A percentile compares a stretch with the other conserved stretches of the same genome.
These are phyloP conservation scores for Rhopalosiphum maidis DNA, from an alignment of 1,140 invertebrate species.

Conservation along the genomic window DNA sequence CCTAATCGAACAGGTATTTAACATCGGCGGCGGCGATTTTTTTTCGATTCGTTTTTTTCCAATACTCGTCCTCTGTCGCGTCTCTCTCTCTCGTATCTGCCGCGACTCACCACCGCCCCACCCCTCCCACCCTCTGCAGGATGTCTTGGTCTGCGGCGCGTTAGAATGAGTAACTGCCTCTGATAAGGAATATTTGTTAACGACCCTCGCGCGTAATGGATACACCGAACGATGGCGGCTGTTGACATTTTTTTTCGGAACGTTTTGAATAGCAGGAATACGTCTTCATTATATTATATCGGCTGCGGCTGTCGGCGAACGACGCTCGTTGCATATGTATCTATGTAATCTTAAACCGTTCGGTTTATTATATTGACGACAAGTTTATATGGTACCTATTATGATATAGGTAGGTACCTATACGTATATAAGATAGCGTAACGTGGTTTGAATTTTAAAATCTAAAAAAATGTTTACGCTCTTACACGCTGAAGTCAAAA, in stretches of 20 bases:
- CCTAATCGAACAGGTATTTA: conserved; percentile 46
- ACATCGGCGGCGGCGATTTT: conserved; percentile 1
- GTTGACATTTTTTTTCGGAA: conserved; percentile 16
- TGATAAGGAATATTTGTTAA: conserved; percentile 35
- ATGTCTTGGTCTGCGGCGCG: background rate
- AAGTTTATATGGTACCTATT: background rate
- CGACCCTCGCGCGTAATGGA: conserved; percentile 15
- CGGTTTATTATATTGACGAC: background rate
- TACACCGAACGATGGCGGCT: background rate
- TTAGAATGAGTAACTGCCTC: conserved; percentile 42
- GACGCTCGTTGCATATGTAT: background rate
- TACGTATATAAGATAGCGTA: background rate
- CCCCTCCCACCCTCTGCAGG: too few species aligned
- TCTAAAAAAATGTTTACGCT: background rate
- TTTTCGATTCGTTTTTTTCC: background rate
- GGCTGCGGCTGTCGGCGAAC: background rate
- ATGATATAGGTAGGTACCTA: background rate
- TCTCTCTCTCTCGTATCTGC: background rate
- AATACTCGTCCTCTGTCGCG: background rate
- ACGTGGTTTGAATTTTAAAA: conserved; percentile 11
- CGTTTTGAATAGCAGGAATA: conserved; percentile 9
- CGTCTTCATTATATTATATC: conserved; percentile 28
- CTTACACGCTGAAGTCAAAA: background rate
- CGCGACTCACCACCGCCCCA: background rate
- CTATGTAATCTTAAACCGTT: conserved; percentile 24